These are phyloP conservation scores for Unio pictorum DNA, from an alignment of 2,888 invertebrate species.

Conservation along the genomic window DNA sequence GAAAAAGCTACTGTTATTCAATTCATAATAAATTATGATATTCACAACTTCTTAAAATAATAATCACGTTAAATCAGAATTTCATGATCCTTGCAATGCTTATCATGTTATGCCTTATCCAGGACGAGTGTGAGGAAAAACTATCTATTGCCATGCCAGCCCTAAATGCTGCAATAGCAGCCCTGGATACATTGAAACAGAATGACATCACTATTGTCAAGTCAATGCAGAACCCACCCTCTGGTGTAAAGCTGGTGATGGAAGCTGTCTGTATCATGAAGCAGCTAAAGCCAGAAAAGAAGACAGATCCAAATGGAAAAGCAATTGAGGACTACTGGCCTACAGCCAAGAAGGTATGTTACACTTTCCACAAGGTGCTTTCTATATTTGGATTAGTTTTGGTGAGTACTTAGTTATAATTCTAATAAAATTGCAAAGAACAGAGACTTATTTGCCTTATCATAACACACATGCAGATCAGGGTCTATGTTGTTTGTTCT, in stretches of 20 bases:
- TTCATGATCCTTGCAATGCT: no score
- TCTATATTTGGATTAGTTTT: no score
- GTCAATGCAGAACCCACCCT: slow-evolving; percentile 67
- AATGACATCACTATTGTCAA: slow-evolving; percentile 71
- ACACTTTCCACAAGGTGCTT: no score
- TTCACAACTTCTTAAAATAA: no score
- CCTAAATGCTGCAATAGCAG: slow-evolving; percentile 68
- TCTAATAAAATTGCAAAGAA: no score
- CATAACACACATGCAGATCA: no score
- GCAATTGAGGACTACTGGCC: slow-evolving; percentile 69
- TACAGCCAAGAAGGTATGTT: slow-evolving; percentile 64
- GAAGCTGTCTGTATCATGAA: slow-evolving; percentile 71
- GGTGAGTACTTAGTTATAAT: no score
- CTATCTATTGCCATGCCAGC: slow-evolving; percentile 70
- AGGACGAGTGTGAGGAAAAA: slow-evolving; percentile 71
- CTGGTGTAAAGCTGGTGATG: slow-evolving; percentile 70
- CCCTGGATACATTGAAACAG: slow-evolving; percentile 70
- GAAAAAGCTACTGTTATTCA: background rate
- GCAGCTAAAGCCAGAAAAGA: slow-evolving; percentile 68
- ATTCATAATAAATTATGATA: no score
- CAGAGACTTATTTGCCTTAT: no score
- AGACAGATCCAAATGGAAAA: slow-evolving; percentile 64
- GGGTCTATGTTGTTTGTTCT: no score
- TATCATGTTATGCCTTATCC: background rate
- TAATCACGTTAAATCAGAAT: no score